Conservation (phyloP, 2,113 vertebrate species). For the Brachyhypopomus occidentalis region DNA sequence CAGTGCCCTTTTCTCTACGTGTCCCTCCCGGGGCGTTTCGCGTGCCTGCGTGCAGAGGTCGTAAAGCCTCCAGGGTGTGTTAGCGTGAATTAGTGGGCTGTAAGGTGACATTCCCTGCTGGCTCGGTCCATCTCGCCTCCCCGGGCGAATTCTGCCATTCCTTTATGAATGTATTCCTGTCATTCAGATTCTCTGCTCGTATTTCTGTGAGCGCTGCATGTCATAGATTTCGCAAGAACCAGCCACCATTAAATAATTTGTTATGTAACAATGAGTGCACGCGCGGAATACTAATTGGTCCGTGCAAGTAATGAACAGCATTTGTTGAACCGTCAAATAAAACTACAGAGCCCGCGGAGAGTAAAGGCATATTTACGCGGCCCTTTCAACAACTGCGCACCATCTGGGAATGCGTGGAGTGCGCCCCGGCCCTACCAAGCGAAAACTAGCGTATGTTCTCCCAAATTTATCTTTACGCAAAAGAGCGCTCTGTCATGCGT, state of each 20-base stretch:
- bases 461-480: neutral
- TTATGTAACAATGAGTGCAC: constrained; percentile 17
- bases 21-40: neutral
- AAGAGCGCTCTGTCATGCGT: no score
- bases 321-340: constrained; percentile 17
- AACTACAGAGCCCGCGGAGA: constrained; percentile 1
- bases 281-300: neutral
- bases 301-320: neutral
- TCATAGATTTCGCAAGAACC: neutral
- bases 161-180: neutral
- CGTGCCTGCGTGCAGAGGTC: constrained; percentile 19
- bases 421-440: constrained; percentile 1
- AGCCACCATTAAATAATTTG: neutral
- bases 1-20: neutral
- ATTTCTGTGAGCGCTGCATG: neutral
- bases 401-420: neutral
- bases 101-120: constrained; percentile 23
- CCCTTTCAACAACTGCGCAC: neutral
- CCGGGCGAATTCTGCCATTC: no score
- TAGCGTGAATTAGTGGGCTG: constrained; percentile 37
- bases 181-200: constrained; percentile 1
- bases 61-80: constrained; percentile 20
- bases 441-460: neutral
- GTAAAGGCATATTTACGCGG: neutral
- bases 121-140: neutral